Evolutionary conservation across 1,140 invertebrate genomes (phyloP).

Genomic region (Gonioctena quinquepunctata): DNA sequence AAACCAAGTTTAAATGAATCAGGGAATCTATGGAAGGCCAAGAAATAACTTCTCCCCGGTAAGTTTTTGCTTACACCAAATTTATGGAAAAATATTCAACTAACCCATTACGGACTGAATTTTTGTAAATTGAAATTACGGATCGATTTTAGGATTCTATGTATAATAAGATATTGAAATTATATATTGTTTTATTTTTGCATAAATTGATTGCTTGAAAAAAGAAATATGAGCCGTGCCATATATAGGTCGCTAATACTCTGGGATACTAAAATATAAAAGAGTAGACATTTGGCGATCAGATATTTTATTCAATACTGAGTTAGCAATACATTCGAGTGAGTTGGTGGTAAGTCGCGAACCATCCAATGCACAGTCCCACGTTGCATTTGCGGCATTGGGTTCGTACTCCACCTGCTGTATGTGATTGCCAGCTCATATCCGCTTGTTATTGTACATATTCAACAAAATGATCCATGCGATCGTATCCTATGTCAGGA

Average conservation of each 20-base stretch:
- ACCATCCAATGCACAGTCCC: constrained; percentile 7
- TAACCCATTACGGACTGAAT: background rate
- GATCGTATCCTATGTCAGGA: background rate
- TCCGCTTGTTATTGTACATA: constrained; percentile 1
- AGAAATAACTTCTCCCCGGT: too few relatives aligned
- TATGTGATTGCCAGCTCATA: background rate
- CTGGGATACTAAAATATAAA: background rate
- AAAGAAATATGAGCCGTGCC: background rate
- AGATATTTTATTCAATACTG: background rate
- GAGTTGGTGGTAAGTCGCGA: background rate
- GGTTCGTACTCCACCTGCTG: background rate
- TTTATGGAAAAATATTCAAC: too few relatives aligned
- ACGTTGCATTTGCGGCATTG: constrained; percentile 25
- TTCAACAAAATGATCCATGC: background rate
- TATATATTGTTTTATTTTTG: background rate
- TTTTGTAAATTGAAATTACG: background rate
- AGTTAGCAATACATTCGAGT: background rate
- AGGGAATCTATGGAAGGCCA: too few relatives aligned
- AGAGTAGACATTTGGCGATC: background rate
- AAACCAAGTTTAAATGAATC: too few relatives aligned
- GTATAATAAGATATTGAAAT: background rate
- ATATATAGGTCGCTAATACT: constrained; percentile 14
- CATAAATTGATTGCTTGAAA: background rate
- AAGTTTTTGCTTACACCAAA: too few relatives aligned
- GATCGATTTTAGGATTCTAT: background rate